Evolutionary conservation across 1,140 invertebrate species (phyloP).

Genomic region (Ceratitis capitata): DNA sequence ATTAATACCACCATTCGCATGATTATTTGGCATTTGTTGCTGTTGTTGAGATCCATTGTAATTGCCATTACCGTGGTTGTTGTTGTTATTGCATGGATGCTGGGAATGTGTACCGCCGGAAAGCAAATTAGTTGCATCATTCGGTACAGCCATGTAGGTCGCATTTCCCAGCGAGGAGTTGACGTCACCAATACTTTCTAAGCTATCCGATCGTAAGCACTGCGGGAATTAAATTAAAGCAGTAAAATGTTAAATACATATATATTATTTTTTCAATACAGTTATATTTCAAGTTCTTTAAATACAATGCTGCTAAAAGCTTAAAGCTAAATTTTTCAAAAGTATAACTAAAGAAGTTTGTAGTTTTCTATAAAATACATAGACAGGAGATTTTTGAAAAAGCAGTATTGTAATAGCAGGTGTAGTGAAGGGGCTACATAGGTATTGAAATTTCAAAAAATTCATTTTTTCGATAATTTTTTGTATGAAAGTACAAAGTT

Average conservation of each 20-base stretch:
- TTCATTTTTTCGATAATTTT: too few species aligned
- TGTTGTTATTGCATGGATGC: conserved; percentile 34
- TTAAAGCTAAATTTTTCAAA: too few species aligned
- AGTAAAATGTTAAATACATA: not conserved
- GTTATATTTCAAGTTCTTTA: too few species aligned
- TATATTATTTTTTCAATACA: too few species aligned
- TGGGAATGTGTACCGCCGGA: not conserved
- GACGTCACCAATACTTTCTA: conserved; percentile 63
- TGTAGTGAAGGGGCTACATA: too few species aligned
- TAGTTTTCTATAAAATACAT: too few species aligned
- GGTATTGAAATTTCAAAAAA: too few species aligned
- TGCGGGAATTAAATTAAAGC: conserved; percentile 39
- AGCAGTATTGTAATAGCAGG: too few species aligned
- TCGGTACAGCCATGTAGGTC: conserved; percentile 56
- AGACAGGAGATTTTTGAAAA: too few species aligned
- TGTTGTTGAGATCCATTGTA: conserved; percentile 39
- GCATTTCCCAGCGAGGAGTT: conserved; percentile 60
- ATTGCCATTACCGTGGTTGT: conserved; percentile 35
- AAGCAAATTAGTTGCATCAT: conserved; percentile 51
- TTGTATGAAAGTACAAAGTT: too few species aligned
- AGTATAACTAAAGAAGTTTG: too few species aligned
- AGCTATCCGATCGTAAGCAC: conserved; percentile 62
- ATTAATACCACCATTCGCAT: conserved; percentile 45
- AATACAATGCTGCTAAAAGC: too few species aligned
- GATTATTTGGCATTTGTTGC: conserved; percentile 47